A percentile compares a stretch with the other conserved stretches of the same genome.
Evolutionary conservation across 2,113 vertebrate species (phyloP).

Genomic region (Cyanocitta stelleri): DNA sequence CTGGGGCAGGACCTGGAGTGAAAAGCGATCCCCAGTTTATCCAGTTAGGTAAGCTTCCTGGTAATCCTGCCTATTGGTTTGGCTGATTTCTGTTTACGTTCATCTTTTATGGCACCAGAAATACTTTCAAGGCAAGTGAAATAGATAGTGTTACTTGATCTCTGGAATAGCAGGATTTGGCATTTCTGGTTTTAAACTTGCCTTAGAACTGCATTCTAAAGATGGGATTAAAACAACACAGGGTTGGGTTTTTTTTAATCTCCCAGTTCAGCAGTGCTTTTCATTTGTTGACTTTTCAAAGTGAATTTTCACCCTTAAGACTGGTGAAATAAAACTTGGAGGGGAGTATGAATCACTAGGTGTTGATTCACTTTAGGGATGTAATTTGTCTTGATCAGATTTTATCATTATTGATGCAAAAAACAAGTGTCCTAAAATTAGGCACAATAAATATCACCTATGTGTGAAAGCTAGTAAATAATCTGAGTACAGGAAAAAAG

Average conservation of each 20-base stretch:
- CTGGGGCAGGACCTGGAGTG: slow-evolving; percentile 87
- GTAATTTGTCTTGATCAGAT: not conserved
- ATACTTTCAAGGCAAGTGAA: not conserved
- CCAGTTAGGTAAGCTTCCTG: slow-evolving; percentile 83
- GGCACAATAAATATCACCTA: not conserved
- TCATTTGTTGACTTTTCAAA: not conserved
- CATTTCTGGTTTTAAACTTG: not conserved
- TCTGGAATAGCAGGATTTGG: not conserved
- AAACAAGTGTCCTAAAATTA: not conserved
- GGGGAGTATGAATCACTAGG: not conserved
- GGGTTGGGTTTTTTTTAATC: not conserved
- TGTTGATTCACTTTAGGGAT: not conserved
- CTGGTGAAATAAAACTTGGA: not conserved
- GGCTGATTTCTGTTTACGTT: not conserved
- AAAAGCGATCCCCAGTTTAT: slow-evolving; percentile 90
- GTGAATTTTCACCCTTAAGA: not conserved
- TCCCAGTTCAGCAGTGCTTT: not conserved
- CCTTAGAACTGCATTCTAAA: not conserved
- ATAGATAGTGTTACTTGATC: not conserved
- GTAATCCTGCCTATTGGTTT: not conserved
- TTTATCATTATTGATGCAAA: not conserved
- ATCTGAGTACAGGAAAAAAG: not conserved
- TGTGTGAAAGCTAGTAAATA: not conserved
- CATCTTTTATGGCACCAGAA: not conserved
- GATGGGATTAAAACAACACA: not conserved